phyloP scores from a whole-genome alignment of 2,797 vertebrate genomes.

The Pogoniulus pusillus region DNA sequence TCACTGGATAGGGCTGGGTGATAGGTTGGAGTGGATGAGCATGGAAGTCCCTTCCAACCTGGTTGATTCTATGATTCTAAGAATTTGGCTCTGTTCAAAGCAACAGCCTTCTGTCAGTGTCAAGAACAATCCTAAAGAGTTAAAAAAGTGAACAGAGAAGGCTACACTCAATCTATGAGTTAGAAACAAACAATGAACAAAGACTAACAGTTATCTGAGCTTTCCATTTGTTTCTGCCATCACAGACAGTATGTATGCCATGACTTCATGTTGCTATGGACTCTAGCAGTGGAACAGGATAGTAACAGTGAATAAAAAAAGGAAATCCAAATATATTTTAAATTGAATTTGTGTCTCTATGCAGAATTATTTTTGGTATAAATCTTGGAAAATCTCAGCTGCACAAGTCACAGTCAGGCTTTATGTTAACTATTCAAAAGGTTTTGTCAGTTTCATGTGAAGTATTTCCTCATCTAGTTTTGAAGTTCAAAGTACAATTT shows the following conservation, averaged over 20 bases:
- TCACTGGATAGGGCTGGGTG: too few relatives aligned
- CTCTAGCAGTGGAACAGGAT: slow-evolving; percentile 12
- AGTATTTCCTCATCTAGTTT: background rate
- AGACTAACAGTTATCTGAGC: slow-evolving; percentile 30
- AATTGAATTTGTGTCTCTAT: background rate
- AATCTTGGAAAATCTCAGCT: slow-evolving; percentile 22
- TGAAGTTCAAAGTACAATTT: background rate
- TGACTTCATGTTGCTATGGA: slow-evolving; percentile 28
- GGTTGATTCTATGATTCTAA: too few relatives aligned
- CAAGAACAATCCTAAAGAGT: slow-evolving; percentile 32
- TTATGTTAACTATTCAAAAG: background rate
- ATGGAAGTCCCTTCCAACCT: too few relatives aligned
- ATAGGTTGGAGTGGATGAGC: too few relatives aligned
- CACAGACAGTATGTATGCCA: background rate
- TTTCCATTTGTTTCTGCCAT: background rate
- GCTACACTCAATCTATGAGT: background rate
- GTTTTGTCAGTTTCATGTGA: background rate
- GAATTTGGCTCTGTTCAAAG: slow-evolving; percentile 33
- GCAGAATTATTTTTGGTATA: slow-evolving; percentile 15
- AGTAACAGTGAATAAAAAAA: background rate
- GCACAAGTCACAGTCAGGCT: background rate
- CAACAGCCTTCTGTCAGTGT: slow-evolving; percentile 42
- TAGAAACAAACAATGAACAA: slow-evolving; percentile 20
- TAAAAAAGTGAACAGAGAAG: slow-evolving; percentile 23
- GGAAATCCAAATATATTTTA: slow-evolving; percentile 8